Evolutionary conservation across 2,888 invertebrate species (phyloP), one percentile per base, ranked within the genome.

Genomic region (Spodoptera picta): DNA sequence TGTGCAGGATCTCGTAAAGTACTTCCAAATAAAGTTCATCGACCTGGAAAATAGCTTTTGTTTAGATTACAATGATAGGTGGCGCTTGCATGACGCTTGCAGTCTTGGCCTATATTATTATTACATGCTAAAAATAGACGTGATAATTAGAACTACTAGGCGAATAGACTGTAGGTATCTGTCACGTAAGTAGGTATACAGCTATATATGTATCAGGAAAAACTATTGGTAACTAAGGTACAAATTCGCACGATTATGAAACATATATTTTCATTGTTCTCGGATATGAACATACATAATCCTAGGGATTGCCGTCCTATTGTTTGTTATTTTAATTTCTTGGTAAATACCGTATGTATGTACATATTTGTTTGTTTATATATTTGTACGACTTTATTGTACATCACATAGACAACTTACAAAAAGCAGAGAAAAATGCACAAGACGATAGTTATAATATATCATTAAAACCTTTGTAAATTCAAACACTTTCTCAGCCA

Each of bases 11-110:
- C 94, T 98, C 97, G 88, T 97, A 98, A 65, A 98, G 91, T 65
- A 98, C 95, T 90, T 98, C 98, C 82, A 97, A 95, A 88, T 98
- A 98, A 23, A 98, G 95, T 92, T 98, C 98, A 87, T 98, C 98
- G 83, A 98, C 96, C 97, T 98, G 94, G 43, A 92, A 92, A 71
- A 52, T 61, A 53, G 46, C 4, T 48, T 56, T 44, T 14, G 51
- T 51, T 73, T 47, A 73, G 6, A 51, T 45, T 12, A 36, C 10
- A 14, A 9, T 12, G 23, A 24, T 55, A n/a, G 2, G n/a, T 44
- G 44, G 36, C 7, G 6, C 36, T 36, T 36, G 36, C 36, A 44
- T 27, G 14, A n/a, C 41, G 42, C 54, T 31, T 51, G 14, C 44
- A 53, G 4, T 53, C 36, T 23, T 54, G 10, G 49, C 54, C 45